Evolutionary conservation across 2,888 invertebrate species (phyloP).

Genomic region (Drosophila borborema): DNA sequence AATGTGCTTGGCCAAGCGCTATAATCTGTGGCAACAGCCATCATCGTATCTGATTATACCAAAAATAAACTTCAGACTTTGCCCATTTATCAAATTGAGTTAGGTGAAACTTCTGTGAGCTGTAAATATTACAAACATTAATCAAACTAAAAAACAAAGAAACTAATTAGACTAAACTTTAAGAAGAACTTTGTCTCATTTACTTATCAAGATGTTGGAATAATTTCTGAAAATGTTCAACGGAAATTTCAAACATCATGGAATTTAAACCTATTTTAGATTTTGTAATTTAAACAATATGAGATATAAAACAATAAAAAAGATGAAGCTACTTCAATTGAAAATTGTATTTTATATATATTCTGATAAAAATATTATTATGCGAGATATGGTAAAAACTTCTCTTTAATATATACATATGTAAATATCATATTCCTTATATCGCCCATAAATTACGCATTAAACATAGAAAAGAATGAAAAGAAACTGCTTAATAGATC

Average conservation of each 20-base stretch:
- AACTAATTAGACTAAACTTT: not conserved
- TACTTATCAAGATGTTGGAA: not conserved
- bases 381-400: not conserved
- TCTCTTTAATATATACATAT: too few relatives aligned
- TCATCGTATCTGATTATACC: conserved; percentile 32
- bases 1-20: conserved; percentile 26
- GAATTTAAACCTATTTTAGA: not conserved
- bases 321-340: too few relatives aligned
- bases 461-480: not conserved
- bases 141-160: conserved; percentile 13
- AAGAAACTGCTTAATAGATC: conserved; percentile 1
- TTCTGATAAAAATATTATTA: not conserved
- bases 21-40: conserved; percentile 9
- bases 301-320: too few relatives aligned
- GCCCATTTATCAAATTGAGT: conserved; percentile 34
- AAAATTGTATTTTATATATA: not conserved
- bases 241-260: not conserved
- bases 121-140: conserved; percentile 15
- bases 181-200: conserved; percentile 3
- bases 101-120: not conserved
- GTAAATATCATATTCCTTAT: not conserved
- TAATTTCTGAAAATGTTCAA: not conserved
- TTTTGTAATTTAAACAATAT: too few relatives aligned
- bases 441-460: not conserved
- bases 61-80: conserved; percentile 17